These are phyloP conservation scores for Exephanes ischioxanthus DNA, from an alignment of 2,888 invertebrate species.

Conservation along the genomic window DNA sequence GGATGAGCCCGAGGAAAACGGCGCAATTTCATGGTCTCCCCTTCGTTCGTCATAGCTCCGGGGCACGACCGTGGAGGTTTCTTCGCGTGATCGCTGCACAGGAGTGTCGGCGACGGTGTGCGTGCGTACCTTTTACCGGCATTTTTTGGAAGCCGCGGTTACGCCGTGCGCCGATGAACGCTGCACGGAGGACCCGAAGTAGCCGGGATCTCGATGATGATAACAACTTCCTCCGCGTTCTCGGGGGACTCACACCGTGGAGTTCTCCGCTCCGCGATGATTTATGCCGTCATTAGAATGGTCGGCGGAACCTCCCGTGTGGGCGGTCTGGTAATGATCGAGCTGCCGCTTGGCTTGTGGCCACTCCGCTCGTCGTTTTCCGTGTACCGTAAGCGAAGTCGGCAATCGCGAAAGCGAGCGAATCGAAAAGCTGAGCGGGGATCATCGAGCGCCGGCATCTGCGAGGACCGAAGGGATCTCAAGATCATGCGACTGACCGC, in stretches of 20 bases:
- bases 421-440: constrained; percentile 5
- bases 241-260: constrained; percentile 51
- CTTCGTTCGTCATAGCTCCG: constrained; percentile 39
- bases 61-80: constrained; percentile 31
- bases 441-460: neutral
- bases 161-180: constrained; percentile 49
- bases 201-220: constrained; percentile 77
- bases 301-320: constrained; percentile 75
- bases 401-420: constrained; percentile 4
- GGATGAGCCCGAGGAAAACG: constrained; percentile 20
- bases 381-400: constrained; percentile 24
- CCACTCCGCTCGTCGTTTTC: constrained; percentile 46
- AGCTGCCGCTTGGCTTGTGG: constrained; percentile 47
- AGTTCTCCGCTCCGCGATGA: constrained; percentile 69
- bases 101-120: constrained; percentile 4
- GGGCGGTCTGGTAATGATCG: constrained; percentile 77
- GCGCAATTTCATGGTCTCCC: constrained; percentile 46
- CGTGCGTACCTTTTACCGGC: constrained; percentile 16
- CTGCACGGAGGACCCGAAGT: constrained; percentile 56
- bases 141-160: constrained; percentile 66
- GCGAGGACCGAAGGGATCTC: neutral
- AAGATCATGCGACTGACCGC: neutral
- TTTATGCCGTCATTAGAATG: constrained; percentile 81
- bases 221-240: constrained; percentile 76
- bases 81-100: constrained; percentile 46